These are phyloP conservation scores for Aphelocoma coerulescens DNA, from an alignment of 2,113 vertebrate genomes.

Conservation along the genomic window DNA sequence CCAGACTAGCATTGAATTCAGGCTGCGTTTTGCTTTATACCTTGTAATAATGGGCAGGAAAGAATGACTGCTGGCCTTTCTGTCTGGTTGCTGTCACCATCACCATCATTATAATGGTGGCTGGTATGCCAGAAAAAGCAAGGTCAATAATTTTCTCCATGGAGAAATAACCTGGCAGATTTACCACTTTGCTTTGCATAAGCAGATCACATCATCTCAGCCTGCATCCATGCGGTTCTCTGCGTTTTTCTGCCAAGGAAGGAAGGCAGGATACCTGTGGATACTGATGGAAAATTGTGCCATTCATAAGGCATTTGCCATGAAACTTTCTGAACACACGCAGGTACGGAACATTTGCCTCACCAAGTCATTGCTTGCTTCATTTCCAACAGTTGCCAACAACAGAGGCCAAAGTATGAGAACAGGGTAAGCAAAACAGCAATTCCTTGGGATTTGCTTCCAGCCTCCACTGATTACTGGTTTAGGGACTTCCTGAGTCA, in stretches of 20 bases:
- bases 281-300: neutral
- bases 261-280: neutral
- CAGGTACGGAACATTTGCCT: neutral
- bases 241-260: neutral
- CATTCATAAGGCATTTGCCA: neutral
- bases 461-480: conserved; percentile 1
- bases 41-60: conserved; percentile 52
- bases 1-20: neutral
- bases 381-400: neutral
- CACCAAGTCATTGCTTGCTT: neutral
- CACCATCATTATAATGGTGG: conserved; percentile 14
- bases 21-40: conserved; percentile 17
- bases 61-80: conserved; percentile 50
- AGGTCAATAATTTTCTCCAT: conserved; percentile 44
- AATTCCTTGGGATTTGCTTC: neutral
- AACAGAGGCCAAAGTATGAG: neutral
- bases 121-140: conserved; percentile 51
- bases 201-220: neutral
- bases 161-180: conserved; percentile 35
- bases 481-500: neutral
- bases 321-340: neutral
- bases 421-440: neutral
- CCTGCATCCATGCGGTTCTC: neutral
- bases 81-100: conserved; percentile 38
- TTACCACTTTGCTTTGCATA: conserved; percentile 7